Conservation (phyloP, 2,113 vertebrate species). For the Orthonyx spaldingii region DNA sequence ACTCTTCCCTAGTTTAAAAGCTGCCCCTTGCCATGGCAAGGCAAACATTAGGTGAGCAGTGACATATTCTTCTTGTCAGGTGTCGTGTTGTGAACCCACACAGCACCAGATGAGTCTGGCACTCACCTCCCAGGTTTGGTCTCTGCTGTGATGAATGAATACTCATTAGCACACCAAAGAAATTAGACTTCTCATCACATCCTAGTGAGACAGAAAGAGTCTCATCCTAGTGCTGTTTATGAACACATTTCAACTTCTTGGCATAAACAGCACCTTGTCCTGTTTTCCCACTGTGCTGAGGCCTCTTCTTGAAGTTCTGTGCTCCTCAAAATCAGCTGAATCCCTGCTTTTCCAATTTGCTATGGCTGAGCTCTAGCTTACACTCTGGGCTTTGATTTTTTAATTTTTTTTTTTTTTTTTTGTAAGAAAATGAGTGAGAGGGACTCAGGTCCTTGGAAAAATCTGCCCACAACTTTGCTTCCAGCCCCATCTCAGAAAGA, state of each 20-base stretch:
- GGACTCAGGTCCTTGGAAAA: background rate
- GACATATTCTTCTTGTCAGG: background rate
- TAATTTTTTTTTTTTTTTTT: too few species aligned
- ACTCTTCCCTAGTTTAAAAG: too few species aligned
- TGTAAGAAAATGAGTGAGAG: background rate
- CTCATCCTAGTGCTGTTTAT: background rate
- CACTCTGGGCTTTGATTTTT: background rate
- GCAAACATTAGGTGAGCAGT: background rate
- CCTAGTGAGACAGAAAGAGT: background rate
- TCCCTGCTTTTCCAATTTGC: background rate
- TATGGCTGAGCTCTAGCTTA: background rate
- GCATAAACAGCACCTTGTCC: background rate
- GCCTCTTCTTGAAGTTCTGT: background rate
- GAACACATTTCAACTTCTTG: background rate
- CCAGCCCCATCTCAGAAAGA: background rate
- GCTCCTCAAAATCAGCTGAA: background rate
- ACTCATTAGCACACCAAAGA: background rate
- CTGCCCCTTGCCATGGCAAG: background rate
- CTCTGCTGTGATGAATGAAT: background rate
- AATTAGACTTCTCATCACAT: background rate
- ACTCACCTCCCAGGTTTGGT: background rate
- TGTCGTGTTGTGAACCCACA: background rate
- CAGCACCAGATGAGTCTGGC: fast-evolving
- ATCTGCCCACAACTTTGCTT: background rate
- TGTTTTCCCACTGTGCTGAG: background rate